Evolutionary conservation across 2,113 vertebrate genomes (phyloP).

Genomic region (Rhinoderma darwinii): DNA sequence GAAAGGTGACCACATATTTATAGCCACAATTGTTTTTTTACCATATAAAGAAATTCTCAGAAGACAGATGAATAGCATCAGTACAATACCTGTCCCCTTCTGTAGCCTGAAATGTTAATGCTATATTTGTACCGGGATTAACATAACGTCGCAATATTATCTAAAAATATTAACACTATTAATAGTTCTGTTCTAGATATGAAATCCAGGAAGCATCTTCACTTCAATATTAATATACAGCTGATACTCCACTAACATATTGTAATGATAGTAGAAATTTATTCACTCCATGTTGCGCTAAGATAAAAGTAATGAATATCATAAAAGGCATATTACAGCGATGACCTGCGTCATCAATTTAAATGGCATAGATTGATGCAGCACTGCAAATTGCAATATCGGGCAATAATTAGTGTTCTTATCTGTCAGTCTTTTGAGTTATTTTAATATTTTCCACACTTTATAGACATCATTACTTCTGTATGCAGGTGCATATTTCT

Average conservation of each 20-base stretch:
- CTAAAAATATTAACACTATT: slow-evolving; percentile 6
- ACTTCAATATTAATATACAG: neutral
- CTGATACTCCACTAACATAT: slow-evolving; percentile 14
- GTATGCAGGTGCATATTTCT: neutral
- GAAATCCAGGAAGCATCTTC: neutral
- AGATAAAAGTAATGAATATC: slow-evolving; percentile 51
- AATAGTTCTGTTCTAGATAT: slow-evolving; percentile 10
- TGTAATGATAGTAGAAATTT: slow-evolving; percentile 28
- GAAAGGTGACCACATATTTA: too few relatives aligned
- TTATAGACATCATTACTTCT: neutral
- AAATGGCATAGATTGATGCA: slow-evolving; percentile 45
- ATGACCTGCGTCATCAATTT: slow-evolving; percentile 52
- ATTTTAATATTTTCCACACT: slow-evolving; percentile 11
- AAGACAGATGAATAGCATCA: slow-evolving; percentile 7
- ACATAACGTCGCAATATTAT: neutral
- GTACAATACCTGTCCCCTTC: neutral
- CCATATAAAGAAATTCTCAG: too few relatives aligned
- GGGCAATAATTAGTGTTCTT: slow-evolving; percentile 34
- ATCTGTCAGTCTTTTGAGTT: slow-evolving; percentile 24
- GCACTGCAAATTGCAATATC: slow-evolving; percentile 20
- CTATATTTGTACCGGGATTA: neutral
- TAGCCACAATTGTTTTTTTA: too few relatives aligned
- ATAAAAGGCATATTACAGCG: slow-evolving; percentile 53
- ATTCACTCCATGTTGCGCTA: slow-evolving; percentile 39
- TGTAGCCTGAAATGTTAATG: neutral